Percentiles rank a stretch among this genome's conserved stretches.
phyloP scores from a whole-genome alignment of 2,888 invertebrate genomes.

The Orthosia gracilis region DNA sequence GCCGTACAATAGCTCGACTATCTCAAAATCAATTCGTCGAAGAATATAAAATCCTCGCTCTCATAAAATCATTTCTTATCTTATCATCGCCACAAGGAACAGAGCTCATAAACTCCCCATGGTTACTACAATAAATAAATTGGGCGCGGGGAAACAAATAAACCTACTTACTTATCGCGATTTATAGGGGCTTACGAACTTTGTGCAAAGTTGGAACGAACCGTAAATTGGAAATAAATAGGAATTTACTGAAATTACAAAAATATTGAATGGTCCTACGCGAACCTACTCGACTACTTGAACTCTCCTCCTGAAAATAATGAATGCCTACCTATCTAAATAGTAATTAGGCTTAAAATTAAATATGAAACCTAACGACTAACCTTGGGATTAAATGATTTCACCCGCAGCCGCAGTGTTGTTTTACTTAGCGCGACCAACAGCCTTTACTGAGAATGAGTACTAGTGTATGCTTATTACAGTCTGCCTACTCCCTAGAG shows the following conservation, averaged over 20 bases:
- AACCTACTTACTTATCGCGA: conserved; percentile 48
- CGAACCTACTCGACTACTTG: not conserved
- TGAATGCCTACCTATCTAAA: conserved; percentile 2
- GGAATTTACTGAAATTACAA: not conserved
- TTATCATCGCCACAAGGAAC: conserved; percentile 46
- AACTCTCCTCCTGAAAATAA: not conserved
- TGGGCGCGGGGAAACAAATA: conserved; percentile 41
- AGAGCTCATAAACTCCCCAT: conserved; percentile 45
- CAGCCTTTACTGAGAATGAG: conserved; percentile 13
- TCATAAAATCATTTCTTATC: conserved; percentile 29
- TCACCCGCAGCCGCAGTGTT: conserved; percentile 21
- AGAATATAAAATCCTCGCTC: conserved; percentile 14
- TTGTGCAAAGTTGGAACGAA: conserved; percentile 26
- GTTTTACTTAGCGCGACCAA: conserved; percentile 19
- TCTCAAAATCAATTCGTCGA: conserved; percentile 37
- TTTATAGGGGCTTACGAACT: conserved; percentile 52
- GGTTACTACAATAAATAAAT: conserved; percentile 53
- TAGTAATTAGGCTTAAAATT: conserved; percentile 18
- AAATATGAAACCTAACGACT: conserved; percentile 17
- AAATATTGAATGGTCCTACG: not conserved
- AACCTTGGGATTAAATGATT: conserved; percentile 24
- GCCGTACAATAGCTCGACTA: conserved; percentile 4
- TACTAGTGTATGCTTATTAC: conserved; percentile 23
- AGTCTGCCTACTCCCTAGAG: conserved; percentile 21
- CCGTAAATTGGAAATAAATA: conserved; percentile 13